A percentile compares a stretch with the other conserved stretches of the same genome.
Evolutionary conservation across 2,113 vertebrate genomes (phyloP).

Genomic region (Lethenteron reissneri): DNA sequence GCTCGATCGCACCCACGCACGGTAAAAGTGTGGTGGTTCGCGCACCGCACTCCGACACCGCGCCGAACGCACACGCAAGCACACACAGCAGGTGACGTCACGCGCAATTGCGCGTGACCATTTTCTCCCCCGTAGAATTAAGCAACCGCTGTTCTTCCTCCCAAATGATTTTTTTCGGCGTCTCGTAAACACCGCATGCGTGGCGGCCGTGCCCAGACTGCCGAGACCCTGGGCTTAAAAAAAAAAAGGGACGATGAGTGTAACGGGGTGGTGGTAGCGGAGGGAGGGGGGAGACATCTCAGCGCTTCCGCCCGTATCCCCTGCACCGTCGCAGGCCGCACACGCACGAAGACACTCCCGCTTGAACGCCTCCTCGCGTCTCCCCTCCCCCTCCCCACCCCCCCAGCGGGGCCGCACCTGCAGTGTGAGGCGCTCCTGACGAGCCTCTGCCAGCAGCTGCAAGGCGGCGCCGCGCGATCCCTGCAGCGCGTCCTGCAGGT

Average conservation of each 20-base stretch:
- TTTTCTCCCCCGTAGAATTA: too few species aligned
- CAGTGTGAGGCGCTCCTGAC: neutral
- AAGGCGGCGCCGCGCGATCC: neutral
- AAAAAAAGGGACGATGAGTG: neutral
- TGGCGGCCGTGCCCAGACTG: too few species aligned
- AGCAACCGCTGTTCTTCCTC: too few species aligned
- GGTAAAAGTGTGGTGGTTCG: too few species aligned
- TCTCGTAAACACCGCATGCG: too few species aligned
- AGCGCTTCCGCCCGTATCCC: neutral
- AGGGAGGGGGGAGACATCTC: neutral
- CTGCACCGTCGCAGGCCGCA: neutral
- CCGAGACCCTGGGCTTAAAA: too few species aligned
- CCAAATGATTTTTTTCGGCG: too few species aligned
- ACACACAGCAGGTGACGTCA: too few species aligned
- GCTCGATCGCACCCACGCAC: too few species aligned
- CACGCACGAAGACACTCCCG: neutral
- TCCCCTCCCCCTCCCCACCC: neutral
- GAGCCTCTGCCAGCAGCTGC: constrained; percentile 5
- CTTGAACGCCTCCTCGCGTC: neutral
- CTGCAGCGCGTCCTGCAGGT: constrained; percentile 5
- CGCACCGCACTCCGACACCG: too few species aligned
- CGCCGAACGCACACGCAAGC: too few species aligned
- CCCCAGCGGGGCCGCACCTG: neutral
- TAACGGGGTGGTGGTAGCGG: neutral
- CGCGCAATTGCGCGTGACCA: too few species aligned